Percentiles rank a stretch among this genome's conserved stretches.
Conservation (phyloP, 2,888 invertebrate genomes). For the Cenopis cana region DNA sequence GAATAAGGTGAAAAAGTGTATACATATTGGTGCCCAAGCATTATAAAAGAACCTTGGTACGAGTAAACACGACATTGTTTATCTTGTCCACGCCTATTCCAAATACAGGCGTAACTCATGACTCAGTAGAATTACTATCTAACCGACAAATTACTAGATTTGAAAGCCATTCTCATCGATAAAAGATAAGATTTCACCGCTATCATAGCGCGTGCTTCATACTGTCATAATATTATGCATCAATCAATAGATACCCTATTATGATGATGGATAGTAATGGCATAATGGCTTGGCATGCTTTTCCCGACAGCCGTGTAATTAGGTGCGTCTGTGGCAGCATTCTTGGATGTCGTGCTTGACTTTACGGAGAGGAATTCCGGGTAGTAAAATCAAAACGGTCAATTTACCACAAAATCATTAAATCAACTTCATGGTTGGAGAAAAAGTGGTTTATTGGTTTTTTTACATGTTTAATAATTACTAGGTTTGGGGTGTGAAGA, state of each 20-base stretch:
- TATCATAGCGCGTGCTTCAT: slow-evolving; percentile 36
- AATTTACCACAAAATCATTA: not conserved
- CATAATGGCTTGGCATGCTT: slow-evolving; percentile 35
- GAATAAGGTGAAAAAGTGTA: no score
- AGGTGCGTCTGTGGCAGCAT: slow-evolving; percentile 5
- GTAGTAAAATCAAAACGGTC: not conserved
- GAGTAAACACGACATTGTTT: slow-evolving; percentile 1
- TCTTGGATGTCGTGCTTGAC: slow-evolving; percentile 23
- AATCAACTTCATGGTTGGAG: not conserved
- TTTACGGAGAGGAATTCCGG: slow-evolving; percentile 11
- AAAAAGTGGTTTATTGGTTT: no score
- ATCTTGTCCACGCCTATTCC: not conserved
- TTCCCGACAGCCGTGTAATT: slow-evolving; percentile 31
- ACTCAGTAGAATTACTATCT: slow-evolving; percentile 6
- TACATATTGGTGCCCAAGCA: no score
- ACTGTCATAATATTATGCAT: slow-evolving; percentile 44
- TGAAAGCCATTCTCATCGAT: slow-evolving; percentile 29
- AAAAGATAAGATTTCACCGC: slow-evolving; percentile 36
- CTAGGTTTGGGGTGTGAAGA: no score
- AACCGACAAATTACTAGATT: slow-evolving; percentile 7
- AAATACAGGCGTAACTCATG: slow-evolving; percentile 23
- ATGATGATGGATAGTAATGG: slow-evolving; percentile 41
- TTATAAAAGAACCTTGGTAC: not conserved
- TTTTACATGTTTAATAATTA: no score
- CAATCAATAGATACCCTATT: slow-evolving; percentile 39